These are phyloP conservation scores for Clusia tigrina DNA, from an alignment of 2,888 invertebrate species.

Conservation along the genomic window DNA sequence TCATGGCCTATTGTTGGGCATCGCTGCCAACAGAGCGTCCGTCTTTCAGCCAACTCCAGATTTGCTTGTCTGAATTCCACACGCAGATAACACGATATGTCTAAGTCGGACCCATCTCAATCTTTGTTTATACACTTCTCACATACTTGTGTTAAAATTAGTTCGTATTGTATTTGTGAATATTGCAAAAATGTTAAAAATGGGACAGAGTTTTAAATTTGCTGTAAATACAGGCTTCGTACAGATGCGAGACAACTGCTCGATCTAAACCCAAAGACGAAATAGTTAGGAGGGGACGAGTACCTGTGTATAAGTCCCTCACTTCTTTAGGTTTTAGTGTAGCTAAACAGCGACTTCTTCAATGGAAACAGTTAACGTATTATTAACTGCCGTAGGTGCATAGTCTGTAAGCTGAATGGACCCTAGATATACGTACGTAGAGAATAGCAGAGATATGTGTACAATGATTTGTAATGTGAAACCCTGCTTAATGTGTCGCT, in stretches of 20 bases:
- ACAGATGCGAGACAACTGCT: neutral
- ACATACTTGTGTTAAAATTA: too few relatives aligned
- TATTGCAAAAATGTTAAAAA: neutral
- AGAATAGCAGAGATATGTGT: too few relatives aligned
- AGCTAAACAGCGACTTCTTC: slow-evolving; percentile 13
- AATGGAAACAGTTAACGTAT: slow-evolving; percentile 19
- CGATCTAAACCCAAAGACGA: slow-evolving; percentile 2
- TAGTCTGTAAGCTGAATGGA: neutral
- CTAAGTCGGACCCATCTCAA: too few relatives aligned
- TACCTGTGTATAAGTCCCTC: slow-evolving; percentile 12
- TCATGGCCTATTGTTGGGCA: slow-evolving; percentile 95
- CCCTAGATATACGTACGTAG: too few relatives aligned
- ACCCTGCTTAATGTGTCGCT: too few relatives aligned
- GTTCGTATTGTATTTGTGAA: neutral
- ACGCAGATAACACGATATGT: slow-evolving; percentile 88
- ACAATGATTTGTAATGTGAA: too few relatives aligned
- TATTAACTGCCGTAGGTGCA: slow-evolving; percentile 16
- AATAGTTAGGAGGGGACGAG: too few relatives aligned
- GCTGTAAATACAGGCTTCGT: neutral
- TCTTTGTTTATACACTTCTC: too few relatives aligned
- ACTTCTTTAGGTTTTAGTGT: neutral
- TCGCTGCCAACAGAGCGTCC: slow-evolving; percentile 86
- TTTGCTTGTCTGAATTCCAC: slow-evolving; percentile 86
- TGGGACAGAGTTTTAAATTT: neutral
- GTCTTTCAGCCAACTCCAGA: slow-evolving; percentile 81